Conservation (phyloP, 2,888 invertebrate species). For the Drosophila paramelanica region DNA sequence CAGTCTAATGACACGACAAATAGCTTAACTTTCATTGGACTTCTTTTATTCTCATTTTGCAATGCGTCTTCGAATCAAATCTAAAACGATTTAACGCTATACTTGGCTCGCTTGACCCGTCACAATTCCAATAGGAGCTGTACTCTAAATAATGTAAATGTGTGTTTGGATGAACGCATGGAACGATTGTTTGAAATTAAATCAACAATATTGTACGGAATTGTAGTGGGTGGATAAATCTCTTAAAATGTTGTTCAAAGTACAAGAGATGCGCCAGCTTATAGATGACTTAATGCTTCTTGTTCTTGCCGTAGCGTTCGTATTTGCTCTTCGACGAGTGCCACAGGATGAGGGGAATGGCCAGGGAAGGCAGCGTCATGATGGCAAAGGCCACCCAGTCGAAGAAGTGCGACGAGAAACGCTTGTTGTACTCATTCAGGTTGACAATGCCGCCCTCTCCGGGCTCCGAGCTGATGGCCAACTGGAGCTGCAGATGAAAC, state of each 20-base stretch:
- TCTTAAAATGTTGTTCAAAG: slow-evolving; percentile 52
- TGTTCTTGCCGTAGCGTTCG: slow-evolving; percentile 91
- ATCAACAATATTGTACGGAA: slow-evolving; percentile 57
- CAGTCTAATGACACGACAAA: slow-evolving; percentile 56
- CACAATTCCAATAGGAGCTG: slow-evolving; percentile 57
- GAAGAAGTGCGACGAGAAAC: slow-evolving; percentile 98
- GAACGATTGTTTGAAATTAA: slow-evolving; percentile 51
- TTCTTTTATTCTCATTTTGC: slow-evolving; percentile 50
- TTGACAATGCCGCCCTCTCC: slow-evolving; percentile 98
- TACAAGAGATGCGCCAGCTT: slow-evolving; percentile 18
- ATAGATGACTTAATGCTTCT: slow-evolving; percentile 86
- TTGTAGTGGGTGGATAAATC: slow-evolving; percentile 56
- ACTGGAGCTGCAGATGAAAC: slow-evolving; percentile 87
- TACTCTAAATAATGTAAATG: slow-evolving; percentile 37
- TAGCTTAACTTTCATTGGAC: slow-evolving; percentile 43
- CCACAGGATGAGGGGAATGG: slow-evolving; percentile 97
- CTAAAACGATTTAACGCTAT: slow-evolving; percentile 82
- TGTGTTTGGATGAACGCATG: slow-evolving; percentile 56
- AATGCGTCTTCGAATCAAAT: slow-evolving; percentile 77
- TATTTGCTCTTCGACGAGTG: slow-evolving; percentile 97
- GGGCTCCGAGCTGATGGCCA: slow-evolving; percentile 93
- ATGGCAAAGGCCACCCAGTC: slow-evolving; percentile 99
- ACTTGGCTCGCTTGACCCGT: slow-evolving; percentile 39
- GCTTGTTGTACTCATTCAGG: slow-evolving; percentile 96
- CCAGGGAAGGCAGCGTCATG: slow-evolving; percentile 97